Base-by-base conservation (phyloP, 2,888 invertebrate species). In the Rhingia rostrata region DNA sequence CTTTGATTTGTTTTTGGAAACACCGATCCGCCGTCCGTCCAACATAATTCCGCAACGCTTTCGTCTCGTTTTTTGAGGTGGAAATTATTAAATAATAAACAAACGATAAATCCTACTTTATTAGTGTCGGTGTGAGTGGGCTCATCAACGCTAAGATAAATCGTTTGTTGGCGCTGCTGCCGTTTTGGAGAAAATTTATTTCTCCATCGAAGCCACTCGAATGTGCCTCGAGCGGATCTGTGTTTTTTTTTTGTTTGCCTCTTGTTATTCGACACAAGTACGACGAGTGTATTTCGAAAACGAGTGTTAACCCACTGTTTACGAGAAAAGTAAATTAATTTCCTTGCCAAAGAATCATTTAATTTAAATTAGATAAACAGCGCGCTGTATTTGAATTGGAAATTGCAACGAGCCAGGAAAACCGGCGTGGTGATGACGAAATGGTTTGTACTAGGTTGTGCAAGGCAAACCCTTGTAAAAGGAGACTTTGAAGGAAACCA, bases 41-140 rank as follows among this genome's bases (percentile, higher is more conserved):
- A 9, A 10, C 14, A 37, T 14, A 22, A 9, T 14, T 14, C 14
- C n/a, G 33, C 6, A 14, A 9, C 2, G 12, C n/a, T 9, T 56
- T 45, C 61, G 32, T 56, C 41, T 54, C 47, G 43, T 49, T 64
- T 60, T 66, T 66, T 73, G 54, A 82, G 77, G 77, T 67, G 66
- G 70, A 77, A 66, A 66, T 67, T 82, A 77, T 82, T 82, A 82
- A 82, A 82, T 82, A 82, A 82, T 77, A 72, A 82, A 77, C 72
- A 82, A 82, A 72, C 32, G 61, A 82, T 82, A 82, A 82, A 82
- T 82, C 72, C 67, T 6, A 45, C 39, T 41, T 37, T 14, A 64
- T 75, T 70, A 75, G 45, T 70, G 43, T 22, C 72, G 56, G 54
- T 66, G 61, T 66, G 82, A 82, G 66, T 82, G 82, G 41, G 70